A percentile compares a stretch with the other conserved stretches of the same genome.
phyloP scores from a whole-genome alignment of 2,888 invertebrate species.

The Melikaiella ostensackeni region DNA sequence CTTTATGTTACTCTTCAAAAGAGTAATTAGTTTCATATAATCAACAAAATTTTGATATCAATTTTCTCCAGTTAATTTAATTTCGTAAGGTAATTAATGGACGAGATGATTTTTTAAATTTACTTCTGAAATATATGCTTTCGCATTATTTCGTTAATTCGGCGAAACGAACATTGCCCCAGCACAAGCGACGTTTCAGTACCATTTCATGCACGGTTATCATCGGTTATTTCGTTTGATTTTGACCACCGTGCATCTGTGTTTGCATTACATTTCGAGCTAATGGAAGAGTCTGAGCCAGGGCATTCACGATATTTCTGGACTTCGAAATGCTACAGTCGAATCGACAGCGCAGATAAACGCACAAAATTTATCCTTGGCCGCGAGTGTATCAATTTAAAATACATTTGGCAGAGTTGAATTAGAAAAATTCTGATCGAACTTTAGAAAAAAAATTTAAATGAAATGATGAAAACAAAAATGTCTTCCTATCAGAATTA shows the following conservation, averaged over 20 bases:
- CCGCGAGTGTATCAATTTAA: slow-evolving; percentile 61
- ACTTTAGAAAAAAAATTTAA: not conserved
- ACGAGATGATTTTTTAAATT: not conserved
- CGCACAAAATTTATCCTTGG: slow-evolving; percentile 61
- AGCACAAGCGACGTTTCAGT: slow-evolving; percentile 11
- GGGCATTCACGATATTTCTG: slow-evolving; percentile 63
- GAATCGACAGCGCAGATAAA: slow-evolving; percentile 62
- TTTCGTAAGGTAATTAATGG: not conserved
- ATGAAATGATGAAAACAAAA: not conserved
- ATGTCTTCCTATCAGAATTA: not conserved
- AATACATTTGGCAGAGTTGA: slow-evolving; percentile 45
- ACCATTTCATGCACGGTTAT: slow-evolving; percentile 50
- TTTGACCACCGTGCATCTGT: slow-evolving; percentile 31
- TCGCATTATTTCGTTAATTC: not conserved
- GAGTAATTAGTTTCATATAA: not conserved
- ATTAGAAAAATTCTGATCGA: not conserved
- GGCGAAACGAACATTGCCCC: not conserved
- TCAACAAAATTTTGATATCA: no score
- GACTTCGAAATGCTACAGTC: slow-evolving; percentile 61
- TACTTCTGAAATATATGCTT: not conserved
- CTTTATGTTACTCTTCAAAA: not conserved
- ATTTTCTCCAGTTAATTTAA: no score
- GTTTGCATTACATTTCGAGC: slow-evolving; percentile 60
- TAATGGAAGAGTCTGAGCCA: slow-evolving; percentile 59
- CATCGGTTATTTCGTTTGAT: slow-evolving; percentile 39